phyloP scores from a whole-genome alignment of 2,797 vertebrate species.

The Iguana delicatissima region DNA sequence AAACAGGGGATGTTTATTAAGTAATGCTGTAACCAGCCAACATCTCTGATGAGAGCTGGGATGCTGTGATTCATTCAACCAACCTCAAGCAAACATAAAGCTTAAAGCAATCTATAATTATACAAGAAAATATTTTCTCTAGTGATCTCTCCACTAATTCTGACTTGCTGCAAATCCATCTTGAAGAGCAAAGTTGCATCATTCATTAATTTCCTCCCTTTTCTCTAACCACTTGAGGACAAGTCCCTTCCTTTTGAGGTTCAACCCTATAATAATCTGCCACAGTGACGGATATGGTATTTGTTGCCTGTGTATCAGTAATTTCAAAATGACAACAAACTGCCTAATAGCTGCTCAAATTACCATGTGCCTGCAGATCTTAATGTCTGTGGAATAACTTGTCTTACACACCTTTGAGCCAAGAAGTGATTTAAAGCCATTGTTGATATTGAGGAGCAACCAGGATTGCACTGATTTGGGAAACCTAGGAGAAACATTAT shows the following conservation, averaged over 20 bases:
- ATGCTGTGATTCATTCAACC: slow-evolving; percentile 15
- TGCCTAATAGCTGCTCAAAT: slow-evolving; percentile 33
- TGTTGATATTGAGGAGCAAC: neutral
- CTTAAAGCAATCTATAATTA: slow-evolving; percentile 45
- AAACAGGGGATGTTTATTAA: slow-evolving; percentile 31
- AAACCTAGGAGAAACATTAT: neutral
- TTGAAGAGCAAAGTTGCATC: slow-evolving; percentile 25
- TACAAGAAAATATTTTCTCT: slow-evolving; percentile 37
- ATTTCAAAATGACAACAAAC: slow-evolving; percentile 24
- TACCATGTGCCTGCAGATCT: neutral
- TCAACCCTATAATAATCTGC: slow-evolving; percentile 26
- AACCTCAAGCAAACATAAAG: slow-evolving; percentile 41
- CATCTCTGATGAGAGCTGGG: neutral
- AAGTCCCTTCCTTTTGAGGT: slow-evolving; percentile 22
- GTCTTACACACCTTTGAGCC: neutral
- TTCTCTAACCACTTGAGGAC: slow-evolving; percentile 9
- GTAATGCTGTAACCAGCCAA: neutral
- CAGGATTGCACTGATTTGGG: neutral
- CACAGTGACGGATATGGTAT: neutral
- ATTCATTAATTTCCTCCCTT: slow-evolving; percentile 27
- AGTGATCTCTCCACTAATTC: slow-evolving; percentile 31
- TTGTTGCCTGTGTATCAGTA: slow-evolving; percentile 15
- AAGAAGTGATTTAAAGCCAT: slow-evolving; percentile 6
- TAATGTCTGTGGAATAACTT: neutral
- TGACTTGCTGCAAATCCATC: slow-evolving; percentile 20